A percentile compares a stretch with the other conserved stretches of the same genome.
These are phyloP conservation scores for Leucoptera coffeella DNA, from an alignment of 2,888 invertebrate species.

Conservation along the genomic window DNA sequence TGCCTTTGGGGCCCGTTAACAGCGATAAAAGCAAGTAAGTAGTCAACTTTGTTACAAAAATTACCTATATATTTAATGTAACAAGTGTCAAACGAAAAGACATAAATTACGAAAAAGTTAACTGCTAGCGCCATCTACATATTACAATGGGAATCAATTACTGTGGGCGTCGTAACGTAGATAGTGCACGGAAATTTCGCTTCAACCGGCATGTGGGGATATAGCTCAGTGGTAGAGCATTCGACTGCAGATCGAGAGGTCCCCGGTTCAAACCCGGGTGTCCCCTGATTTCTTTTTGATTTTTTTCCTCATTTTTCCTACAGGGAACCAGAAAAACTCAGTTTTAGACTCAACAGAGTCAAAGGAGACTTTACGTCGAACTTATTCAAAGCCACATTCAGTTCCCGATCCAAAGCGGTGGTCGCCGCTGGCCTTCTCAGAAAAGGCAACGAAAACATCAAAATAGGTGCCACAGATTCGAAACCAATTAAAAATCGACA, in stretches of 20 bases:
- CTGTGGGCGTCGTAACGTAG: slow-evolving; percentile 12
- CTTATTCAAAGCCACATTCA: slow-evolving; percentile 43
- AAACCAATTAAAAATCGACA: slow-evolving; percentile 44
- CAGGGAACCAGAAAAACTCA: background rate
- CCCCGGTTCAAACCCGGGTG: slow-evolving; percentile 53
- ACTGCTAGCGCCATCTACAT: slow-evolving; percentile 29
- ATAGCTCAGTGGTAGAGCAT: slow-evolving; percentile 53
- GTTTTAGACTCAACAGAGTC: background rate
- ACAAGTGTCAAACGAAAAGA: too few relatives aligned
- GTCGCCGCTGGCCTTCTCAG: slow-evolving; percentile 16
- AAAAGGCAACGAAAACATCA: slow-evolving; percentile 26
- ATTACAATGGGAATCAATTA: slow-evolving; percentile 5
- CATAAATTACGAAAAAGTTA: too few relatives aligned
- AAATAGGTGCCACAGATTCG: slow-evolving; percentile 48
- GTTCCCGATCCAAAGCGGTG: slow-evolving; percentile 40
- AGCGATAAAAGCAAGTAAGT: slow-evolving; percentile 31
- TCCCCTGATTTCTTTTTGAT: slow-evolving; percentile 19
- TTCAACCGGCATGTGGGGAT: slow-evolving; percentile 14
- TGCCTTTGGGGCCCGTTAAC: slow-evolving; percentile 44
- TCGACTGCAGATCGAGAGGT: slow-evolving; percentile 52
- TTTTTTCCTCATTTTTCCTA: slow-evolving; percentile 7
- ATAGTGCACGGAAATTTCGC: slow-evolving; percentile 13
- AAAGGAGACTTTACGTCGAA: slow-evolving; percentile 26
- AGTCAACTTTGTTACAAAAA: too few relatives aligned
- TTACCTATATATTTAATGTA: too few relatives aligned